Percentiles rank a stretch among this genome's conserved stretches.
phyloP scores from a whole-genome alignment of 2,797 vertebrate genomes.

The Poeciliopsis presidionis region DNA sequence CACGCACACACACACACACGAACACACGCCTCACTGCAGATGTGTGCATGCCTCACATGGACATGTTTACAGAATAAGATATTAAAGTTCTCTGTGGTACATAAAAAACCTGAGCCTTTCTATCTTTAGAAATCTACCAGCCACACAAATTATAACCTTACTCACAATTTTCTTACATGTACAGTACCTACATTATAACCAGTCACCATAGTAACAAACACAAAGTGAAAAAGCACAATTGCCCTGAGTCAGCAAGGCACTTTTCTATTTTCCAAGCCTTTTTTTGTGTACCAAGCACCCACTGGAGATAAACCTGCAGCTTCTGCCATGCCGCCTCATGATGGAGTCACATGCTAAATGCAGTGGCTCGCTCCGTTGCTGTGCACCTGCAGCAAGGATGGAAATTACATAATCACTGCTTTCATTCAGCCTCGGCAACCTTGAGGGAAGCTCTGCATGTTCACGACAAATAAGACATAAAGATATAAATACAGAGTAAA shows the following conservation, averaged over 20 bases:
- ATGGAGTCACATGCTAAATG: constrained; percentile 18
- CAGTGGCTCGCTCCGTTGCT: constrained; percentile 23
- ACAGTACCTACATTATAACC: constrained; percentile 10
- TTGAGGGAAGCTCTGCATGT: neutral
- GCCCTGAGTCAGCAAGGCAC: constrained; percentile 40
- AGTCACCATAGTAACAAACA: constrained; percentile 46
- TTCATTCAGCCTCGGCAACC: constrained; percentile 22
- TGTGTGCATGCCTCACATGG: constrained; percentile 12
- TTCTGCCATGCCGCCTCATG: constrained; percentile 34
- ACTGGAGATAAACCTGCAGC: constrained; percentile 26
- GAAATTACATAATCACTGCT: constrained; percentile 17
- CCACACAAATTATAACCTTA: constrained; percentile 11
- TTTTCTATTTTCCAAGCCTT: constrained; percentile 32
- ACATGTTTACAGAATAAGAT: constrained; percentile 23
- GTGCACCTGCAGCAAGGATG: constrained; percentile 29
- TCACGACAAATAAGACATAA: neutral
- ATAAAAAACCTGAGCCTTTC: constrained; percentile 15
- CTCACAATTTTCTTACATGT: constrained; percentile 28
- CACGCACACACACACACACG: constrained; percentile 14
- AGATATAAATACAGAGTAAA: neutral
- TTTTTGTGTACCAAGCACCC: constrained; percentile 23
- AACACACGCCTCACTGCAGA: constrained; percentile 24
- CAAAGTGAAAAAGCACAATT: constrained; percentile 42
- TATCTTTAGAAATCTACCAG: constrained; percentile 13
- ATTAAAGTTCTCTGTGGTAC: neutral